phyloP scores from a whole-genome alignment of 1,140 invertebrate species.

The Trichonephila clavipes region DNA sequence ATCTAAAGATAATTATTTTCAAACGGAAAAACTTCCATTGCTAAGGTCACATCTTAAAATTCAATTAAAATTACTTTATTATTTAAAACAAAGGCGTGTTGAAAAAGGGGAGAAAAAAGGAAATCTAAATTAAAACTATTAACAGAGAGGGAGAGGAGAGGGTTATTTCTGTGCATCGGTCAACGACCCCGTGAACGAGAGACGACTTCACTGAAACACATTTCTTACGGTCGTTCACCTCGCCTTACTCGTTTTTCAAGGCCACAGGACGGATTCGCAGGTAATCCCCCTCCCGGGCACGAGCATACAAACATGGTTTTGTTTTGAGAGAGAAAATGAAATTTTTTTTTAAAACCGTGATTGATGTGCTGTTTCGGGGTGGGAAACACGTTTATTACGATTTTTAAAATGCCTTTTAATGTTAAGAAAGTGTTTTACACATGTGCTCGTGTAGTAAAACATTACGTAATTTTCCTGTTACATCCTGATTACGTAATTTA shows the following conservation, averaged over 20 bases:
- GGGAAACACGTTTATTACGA: not conserved
- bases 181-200: slow-evolving; percentile 42
- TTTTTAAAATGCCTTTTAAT: not conserved
- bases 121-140: not conserved
- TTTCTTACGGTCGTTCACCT: slow-evolving; percentile 40
- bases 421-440: too few relatives aligned
- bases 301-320: not conserved
- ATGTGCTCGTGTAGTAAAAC: too few relatives aligned
- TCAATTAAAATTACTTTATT: not conserved
- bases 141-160: not conserved
- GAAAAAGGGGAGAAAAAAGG: not conserved
- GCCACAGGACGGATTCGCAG: not conserved
- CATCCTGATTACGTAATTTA: too few relatives aligned
- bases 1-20: too few relatives aligned
- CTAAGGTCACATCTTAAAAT: not conserved
- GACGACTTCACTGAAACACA: slow-evolving; percentile 44
- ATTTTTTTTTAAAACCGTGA: not conserved
- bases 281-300: slow-evolving; percentile 21
- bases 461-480: too few relatives aligned
- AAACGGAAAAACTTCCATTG: too few relatives aligned
- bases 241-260: slow-evolving; percentile 32
- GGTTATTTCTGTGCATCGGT: slow-evolving; percentile 19
- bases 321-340: slow-evolving; percentile 51
- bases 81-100: too few relatives aligned
- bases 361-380: not conserved